A percentile compares a stretch with the other conserved stretches of the same genome.
These are phyloP conservation scores for Cynoglossus semilaevis DNA, from an alignment of 2,113 vertebrate genomes.

Conservation along the genomic window DNA sequence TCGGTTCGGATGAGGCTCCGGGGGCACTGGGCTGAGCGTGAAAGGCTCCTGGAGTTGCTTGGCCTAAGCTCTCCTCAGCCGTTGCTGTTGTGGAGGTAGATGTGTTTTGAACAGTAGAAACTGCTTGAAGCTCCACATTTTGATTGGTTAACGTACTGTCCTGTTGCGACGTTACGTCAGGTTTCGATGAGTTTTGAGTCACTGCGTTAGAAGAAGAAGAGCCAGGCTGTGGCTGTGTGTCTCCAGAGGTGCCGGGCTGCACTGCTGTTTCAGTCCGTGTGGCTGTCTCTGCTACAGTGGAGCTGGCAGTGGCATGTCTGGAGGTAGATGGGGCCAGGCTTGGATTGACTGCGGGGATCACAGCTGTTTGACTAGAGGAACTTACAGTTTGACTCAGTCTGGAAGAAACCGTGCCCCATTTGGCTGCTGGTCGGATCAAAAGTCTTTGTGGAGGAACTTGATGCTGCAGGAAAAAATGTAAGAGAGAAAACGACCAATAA, in stretches of 20 bases:
- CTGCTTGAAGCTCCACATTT: constrained; percentile 23
- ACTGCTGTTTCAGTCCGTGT: constrained; percentile 17
- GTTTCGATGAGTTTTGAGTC: constrained; percentile 27
- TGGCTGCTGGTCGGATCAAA: constrained; percentile 67
- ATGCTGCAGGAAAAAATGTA: constrained; percentile 38
- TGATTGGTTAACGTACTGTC: constrained; percentile 18
- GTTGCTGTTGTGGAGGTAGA: constrained; percentile 57
- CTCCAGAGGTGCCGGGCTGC: constrained; percentile 20
- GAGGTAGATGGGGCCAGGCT: constrained; percentile 57
- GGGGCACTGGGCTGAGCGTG: constrained; percentile 49
- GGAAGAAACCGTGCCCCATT: constrained; percentile 36
- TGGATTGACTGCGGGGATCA: background rate
- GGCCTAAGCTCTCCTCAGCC: constrained; percentile 15
- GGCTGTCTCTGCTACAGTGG: constrained; percentile 19
- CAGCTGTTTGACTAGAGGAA: constrained; percentile 29
- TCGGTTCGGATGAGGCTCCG: constrained; percentile 23
- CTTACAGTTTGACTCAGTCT: constrained; percentile 22
- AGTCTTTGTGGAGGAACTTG: constrained; percentile 52
- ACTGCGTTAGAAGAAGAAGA: constrained; percentile 26
- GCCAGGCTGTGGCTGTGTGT: constrained; percentile 26
- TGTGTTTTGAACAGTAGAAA: constrained; percentile 32
- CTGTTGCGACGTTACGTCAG: constrained; percentile 16
- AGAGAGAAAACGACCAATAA: background rate
- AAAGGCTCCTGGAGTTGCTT: constrained; percentile 3
- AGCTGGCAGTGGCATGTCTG: constrained; percentile 45